A percentile compares a stretch with the other conserved stretches of the same genome.
These are phyloP conservation scores for Halisarca cf. caerulea DNA, from an alignment of 37 sponge, comb jelly and placozoan species.

Conservation along the genomic window DNA sequence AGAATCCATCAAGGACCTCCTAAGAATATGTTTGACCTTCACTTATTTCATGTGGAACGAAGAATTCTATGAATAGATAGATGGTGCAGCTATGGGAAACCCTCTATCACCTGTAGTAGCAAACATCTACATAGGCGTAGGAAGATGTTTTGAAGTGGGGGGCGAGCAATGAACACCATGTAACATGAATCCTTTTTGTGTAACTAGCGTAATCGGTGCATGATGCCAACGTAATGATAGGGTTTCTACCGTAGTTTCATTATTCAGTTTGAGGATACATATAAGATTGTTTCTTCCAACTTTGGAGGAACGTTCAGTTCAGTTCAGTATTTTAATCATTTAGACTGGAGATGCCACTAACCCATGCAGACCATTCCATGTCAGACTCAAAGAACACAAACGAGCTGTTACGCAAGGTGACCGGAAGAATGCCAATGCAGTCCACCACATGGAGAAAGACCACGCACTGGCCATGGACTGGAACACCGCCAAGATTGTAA, in stretches of 20 bases:
- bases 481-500: not conserved
- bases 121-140: constrained; percentile 26
- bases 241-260: too few species aligned
- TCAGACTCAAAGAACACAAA: constrained; percentile 26
- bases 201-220: too few species aligned
- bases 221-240: too few species aligned
- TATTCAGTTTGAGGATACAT: too few species aligned
- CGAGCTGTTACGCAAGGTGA: constrained; percentile 1
- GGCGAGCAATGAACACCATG: too few species aligned
- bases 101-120: constrained; percentile 27
- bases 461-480: not conserved
- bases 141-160: too few species aligned
- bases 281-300: too few species aligned
- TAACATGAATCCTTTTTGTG: too few species aligned
- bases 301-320: too few species aligned
- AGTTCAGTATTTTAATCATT: not conserved
- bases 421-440: constrained; percentile 22
- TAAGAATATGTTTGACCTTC: not conserved
- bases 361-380: constrained; percentile 29
- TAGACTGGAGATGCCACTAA: not conserved
- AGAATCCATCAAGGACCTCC: not conserved
- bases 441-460: not conserved
- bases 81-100: constrained; percentile 19
- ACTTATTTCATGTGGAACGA: constrained; percentile 7
- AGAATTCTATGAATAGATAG: not conserved